A percentile compares a stretch with the other conserved stretches of the same genome.
These are phyloP conservation scores for Tinea pellionella DNA, from an alignment of 2,888 invertebrate genomes.

Conservation along the genomic window DNA sequence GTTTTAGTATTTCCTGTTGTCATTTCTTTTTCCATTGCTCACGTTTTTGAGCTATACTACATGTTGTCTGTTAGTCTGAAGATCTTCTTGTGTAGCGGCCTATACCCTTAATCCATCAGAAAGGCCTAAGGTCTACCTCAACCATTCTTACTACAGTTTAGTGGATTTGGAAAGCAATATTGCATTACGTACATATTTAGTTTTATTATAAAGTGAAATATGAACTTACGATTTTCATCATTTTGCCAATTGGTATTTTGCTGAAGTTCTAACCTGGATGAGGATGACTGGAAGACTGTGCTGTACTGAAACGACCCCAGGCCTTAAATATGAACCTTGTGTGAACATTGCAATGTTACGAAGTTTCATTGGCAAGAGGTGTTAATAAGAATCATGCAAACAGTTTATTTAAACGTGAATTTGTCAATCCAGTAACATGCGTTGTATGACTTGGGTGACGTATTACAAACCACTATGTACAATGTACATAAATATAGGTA, in stretches of 20 bases:
- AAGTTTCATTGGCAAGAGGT: conserved; percentile 60
- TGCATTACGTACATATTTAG: not conserved
- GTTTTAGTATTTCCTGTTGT: too few species aligned
- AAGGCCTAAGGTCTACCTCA: too few species aligned
- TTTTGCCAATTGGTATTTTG: conserved; percentile 26
- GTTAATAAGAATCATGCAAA: conserved; percentile 64
- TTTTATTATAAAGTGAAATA: not conserved
- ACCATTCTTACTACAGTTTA: too few species aligned
- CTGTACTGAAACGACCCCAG: conserved; percentile 31
- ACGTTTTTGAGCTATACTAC: too few species aligned
- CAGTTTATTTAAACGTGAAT: conserved; percentile 60
- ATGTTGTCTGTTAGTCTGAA: too few species aligned
- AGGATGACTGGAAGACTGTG: conserved; percentile 51
- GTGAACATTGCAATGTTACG: conserved; percentile 54
- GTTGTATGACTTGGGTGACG: too few species aligned
- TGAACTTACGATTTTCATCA: conserved; percentile 60
- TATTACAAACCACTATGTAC: not conserved
- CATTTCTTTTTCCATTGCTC: too few species aligned
- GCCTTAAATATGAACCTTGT: conserved; percentile 54
- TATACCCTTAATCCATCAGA: too few species aligned
- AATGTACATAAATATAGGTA: not conserved
- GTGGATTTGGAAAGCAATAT: too few species aligned
- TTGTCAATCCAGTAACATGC: conserved; percentile 35
- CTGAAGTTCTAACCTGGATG: conserved; percentile 34
- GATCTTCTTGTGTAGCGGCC: too few species aligned